Conservation (phyloP, 2,113 vertebrate genomes). For the Corydoras maculifer region DNA sequence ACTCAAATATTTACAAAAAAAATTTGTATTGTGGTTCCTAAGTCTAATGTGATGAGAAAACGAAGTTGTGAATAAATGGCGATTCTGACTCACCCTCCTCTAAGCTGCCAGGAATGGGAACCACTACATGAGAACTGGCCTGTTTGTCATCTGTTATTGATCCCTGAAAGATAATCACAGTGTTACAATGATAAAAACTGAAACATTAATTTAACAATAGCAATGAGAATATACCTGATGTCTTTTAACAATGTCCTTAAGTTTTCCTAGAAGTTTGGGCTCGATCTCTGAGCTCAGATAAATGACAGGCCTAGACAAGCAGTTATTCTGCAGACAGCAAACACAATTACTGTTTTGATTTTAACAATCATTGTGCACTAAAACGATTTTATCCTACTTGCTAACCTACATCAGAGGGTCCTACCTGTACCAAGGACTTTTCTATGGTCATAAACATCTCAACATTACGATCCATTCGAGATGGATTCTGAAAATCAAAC, state of each 20-base stretch:
- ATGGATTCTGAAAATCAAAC: conserved; percentile 98
- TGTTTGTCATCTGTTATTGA: conserved; percentile 89
- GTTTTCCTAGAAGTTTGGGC: conserved; percentile 84
- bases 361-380: neutral
- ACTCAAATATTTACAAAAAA: too few relatives aligned
- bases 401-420: neutral
- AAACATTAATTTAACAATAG: conserved; percentile 5
- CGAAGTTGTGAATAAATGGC: neutral
- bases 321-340: conserved; percentile 54
- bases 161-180: conserved; percentile 63
- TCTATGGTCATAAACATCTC: conserved; percentile 99
- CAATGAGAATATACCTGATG: conserved; percentile 74
- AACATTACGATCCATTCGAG: conserved; percentile 94
- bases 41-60: neutral
- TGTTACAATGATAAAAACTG: neutral
- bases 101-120: conserved; percentile 81
- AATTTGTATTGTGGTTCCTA: too few relatives aligned
- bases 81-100: conserved; percentile 77
- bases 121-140: conserved; percentile 82
- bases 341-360: neutral
- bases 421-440: conserved; percentile 87
- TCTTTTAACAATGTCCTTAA: conserved; percentile 94
- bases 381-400: neutral
- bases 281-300: conserved; percentile 90
- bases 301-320: conserved; percentile 87